These are phyloP conservation scores for Sabatieria punctata DNA, from an alignment of 2,888 invertebrate genomes.

Conservation along the genomic window DNA sequence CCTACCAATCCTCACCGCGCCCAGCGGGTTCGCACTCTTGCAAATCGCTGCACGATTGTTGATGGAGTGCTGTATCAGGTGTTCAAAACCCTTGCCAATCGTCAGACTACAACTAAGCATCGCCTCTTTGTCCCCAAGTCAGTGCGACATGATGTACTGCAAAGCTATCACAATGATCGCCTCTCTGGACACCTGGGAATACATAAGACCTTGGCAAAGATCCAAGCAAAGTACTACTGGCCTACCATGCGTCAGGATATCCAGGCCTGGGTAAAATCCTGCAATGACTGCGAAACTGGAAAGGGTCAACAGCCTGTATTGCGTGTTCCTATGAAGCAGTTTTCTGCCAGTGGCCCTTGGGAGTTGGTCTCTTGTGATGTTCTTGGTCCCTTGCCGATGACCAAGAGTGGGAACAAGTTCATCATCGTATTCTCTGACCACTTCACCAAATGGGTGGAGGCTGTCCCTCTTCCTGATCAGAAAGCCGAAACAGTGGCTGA, in stretches of 20 bases:
- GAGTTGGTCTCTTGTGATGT: background rate
- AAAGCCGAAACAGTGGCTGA: constrained; percentile 20
- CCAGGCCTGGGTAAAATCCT: constrained; percentile 7
- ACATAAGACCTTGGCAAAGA: background rate
- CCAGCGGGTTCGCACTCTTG: background rate
- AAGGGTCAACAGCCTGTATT: constrained; percentile 4
- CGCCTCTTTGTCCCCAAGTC: background rate
- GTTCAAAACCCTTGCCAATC: background rate
- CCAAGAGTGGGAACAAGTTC: constrained; percentile 12
- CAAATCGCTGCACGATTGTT: background rate
- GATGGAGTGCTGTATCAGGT: background rate
- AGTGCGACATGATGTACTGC: background rate
- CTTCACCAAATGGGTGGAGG: constrained; percentile 14
- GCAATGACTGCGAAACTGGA: constrained; percentile 11
- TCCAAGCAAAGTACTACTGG: constrained; percentile 9
- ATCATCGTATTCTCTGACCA: constrained; percentile 13
- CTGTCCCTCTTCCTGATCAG: constrained; percentile 21
- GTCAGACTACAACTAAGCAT: background rate
- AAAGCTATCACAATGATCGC: background rate
- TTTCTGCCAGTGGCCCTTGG: background rate
- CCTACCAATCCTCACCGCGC: background rate
- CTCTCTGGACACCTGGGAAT: background rate
- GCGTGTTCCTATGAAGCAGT: background rate
- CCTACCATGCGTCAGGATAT: constrained; percentile 10
- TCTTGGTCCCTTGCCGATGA: constrained; percentile 14